Evolutionary conservation across 2,113 vertebrate genomes (phyloP).

Genomic region (Mola mola): DNA sequence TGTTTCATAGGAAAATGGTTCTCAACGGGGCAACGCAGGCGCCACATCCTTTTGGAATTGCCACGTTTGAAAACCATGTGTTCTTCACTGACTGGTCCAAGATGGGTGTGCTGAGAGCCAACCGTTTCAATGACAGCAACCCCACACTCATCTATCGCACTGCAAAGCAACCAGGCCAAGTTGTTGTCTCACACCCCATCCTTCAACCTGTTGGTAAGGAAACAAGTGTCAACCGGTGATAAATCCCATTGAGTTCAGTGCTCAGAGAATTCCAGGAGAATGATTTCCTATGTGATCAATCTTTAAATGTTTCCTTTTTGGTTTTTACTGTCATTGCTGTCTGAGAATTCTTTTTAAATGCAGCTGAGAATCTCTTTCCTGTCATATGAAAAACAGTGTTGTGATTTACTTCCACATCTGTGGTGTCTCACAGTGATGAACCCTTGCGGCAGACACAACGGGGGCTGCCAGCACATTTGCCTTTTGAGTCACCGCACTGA

Average conservation of each 20-base stretch:
- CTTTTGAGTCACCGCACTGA: conserved; percentile 74
- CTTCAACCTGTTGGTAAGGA: conserved; percentile 72
- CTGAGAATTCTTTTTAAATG: too few species aligned
- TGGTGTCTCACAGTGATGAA: conserved; percentile 65
- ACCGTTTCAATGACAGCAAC: conserved; percentile 74
- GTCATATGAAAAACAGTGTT: too few species aligned
- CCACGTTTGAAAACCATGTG: conserved; percentile 77
- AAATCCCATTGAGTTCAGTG: neutral
- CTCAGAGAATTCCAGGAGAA: neutral
- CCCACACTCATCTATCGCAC: conserved; percentile 71
- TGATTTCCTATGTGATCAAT: too few species aligned
- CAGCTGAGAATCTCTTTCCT: too few species aligned
- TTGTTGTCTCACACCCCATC: conserved; percentile 64
- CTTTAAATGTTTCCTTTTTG: too few species aligned
- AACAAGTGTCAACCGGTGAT: neutral
- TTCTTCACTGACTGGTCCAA: conserved; percentile 82
- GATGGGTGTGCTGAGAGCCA: conserved; percentile 76
- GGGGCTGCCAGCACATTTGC: conserved; percentile 79
- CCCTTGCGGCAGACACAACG: conserved; percentile 77
- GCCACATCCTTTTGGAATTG: conserved; percentile 75
- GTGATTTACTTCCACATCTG: neutral
- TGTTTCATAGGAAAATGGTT: conserved; percentile 56
- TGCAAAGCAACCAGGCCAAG: conserved; percentile 60
- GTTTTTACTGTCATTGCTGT: too few species aligned
- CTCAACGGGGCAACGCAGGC: conserved; percentile 68